Evolutionary conservation across 2,797 vertebrate genomes (phyloP), one percentile per base, ranked within the genome.

Genomic region (Brotula barbata): DNA sequence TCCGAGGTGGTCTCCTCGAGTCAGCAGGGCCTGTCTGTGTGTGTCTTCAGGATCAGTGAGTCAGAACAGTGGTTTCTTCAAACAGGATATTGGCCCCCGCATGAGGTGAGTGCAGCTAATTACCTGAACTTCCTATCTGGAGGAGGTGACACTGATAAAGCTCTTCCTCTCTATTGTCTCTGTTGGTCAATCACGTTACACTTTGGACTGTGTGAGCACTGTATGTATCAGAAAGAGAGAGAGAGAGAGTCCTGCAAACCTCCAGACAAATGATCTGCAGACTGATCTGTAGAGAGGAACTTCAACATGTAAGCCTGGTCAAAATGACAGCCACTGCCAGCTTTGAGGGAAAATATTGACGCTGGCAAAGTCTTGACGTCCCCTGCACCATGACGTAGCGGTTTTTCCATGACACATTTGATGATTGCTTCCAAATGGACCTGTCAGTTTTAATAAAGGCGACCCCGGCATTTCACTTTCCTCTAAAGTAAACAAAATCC

Each of bases 401-500:
- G 9, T 87, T 91, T 92, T 92, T 91, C 90, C 90, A 89, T 92
- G 90, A 92, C 90, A 91, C 85, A 85, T 90, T 86, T 85, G 85
- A 90, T 89, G 90, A 92, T 91, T 90, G 88, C 88, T 92, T 91
- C 89, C 90, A 92, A 92, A 92, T 92, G 91, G 85, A 70, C 70
- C 83, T 87, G 89, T 92, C 91, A 89, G 86, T 83, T 88, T 86
- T 80, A 89, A 92, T 90, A 89, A 80, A 85, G 83, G 81, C 58
- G 77, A 86, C 76, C 71, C 75, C 55, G 40, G 75, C 81, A 83
- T 90, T 90, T 89, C 64, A 81, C 85, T 89, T 89, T 87, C 67
- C 79, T 80, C 73, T 85, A 86, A 89, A 87, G 82, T 89, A 90
- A 92, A 91, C 87, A 89, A 75, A 87, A 87, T 86, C 80, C 79